Base-by-base conservation (phyloP, 2,888 invertebrate genomes). In the Hybos culiciformis region DNA sequence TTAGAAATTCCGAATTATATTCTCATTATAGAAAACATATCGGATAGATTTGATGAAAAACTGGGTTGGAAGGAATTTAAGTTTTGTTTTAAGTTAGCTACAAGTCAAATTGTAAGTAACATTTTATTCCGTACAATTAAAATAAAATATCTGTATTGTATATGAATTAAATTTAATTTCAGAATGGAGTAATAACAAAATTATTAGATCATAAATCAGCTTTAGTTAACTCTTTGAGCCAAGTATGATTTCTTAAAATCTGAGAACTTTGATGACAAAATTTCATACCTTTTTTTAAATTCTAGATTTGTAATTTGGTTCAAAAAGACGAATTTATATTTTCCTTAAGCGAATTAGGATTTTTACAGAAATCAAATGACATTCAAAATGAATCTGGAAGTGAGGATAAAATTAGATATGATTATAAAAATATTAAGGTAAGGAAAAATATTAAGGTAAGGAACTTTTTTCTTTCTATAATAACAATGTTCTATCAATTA, bases 51-150 rank as follows among this genome's bases (percentile, higher is more conserved):
- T 48, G 78, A 78, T 54, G 76, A 77, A 48, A 73, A 74, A 53
- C 61, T 75, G 42, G 74, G 74, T 46, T 74, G 74, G 72, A 68
- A 71, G 43, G 74, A 75, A 52, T 75, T 75, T 54, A 74, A 75
- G 53, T 75, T 75, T 57, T 74, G 73, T 53, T 73, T 76, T 50
- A 75, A 74, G 62, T 65, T 74, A 36, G 74, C 72, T 20, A 74
- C 74, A 19, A 77, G 77, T 48, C 78, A 78, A 73, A 74, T 78
- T 53, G 79, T 78, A 63, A 68, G 73, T 66, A 24, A 17, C n/a
- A 38, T 43, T 37, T 32, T 23, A 26, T 37, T 11, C 17, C 17
- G 26, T 34, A 8, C 19, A 5, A 29, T 9, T 18, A 33, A 29
- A 36, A 14, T 14, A 18, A 4, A 21, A 3, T 1, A n/a, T n/a